Conservation (phyloP, 1,140 invertebrate species). For the Globodera rostochiensis region DNA sequence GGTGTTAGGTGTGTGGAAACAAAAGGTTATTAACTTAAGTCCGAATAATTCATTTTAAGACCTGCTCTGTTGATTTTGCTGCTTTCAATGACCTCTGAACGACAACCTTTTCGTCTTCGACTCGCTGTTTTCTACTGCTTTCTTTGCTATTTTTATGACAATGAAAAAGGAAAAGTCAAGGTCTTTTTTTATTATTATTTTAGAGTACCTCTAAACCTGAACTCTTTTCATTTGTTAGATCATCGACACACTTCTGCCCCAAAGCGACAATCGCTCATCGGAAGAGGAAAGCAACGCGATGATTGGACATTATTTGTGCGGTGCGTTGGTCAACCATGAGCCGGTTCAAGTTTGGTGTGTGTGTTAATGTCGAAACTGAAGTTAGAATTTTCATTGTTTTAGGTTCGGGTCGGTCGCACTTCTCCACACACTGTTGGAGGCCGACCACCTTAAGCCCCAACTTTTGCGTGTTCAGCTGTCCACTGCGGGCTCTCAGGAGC, state of each 20-base stretch:
- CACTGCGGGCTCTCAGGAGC: constrained; percentile 35
- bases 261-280: constrained; percentile 26
- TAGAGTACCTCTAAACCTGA: not conserved
- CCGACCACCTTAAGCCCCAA: constrained; percentile 85
- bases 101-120: constrained; percentile 86
- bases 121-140: constrained; percentile 96
- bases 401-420: constrained; percentile 93
- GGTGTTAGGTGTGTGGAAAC: constrained; percentile 68
- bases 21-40: not conserved
- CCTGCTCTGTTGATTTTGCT: constrained; percentile 89
- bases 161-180: constrained; percentile 78
- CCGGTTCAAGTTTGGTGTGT: constrained; percentile 76
- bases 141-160: constrained; percentile 90
- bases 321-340: constrained; percentile 86
- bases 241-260: constrained; percentile 88
- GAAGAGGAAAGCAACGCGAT: constrained; percentile 38
- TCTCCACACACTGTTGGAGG: constrained; percentile 86
- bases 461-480: constrained; percentile 87
- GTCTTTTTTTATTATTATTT: constrained; percentile 22
- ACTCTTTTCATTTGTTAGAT: constrained; percentile 67
- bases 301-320: constrained; percentile 86
- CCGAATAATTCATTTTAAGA: constrained; percentile 64
- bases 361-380: not conserved
- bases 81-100: constrained; percentile 99
- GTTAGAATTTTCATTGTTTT: constrained; percentile 23